A percentile compares a stretch with the other conserved stretches of the same genome.
Conservation (phyloP, 2,888 invertebrate species). For the Brenthis hecate region DNA sequence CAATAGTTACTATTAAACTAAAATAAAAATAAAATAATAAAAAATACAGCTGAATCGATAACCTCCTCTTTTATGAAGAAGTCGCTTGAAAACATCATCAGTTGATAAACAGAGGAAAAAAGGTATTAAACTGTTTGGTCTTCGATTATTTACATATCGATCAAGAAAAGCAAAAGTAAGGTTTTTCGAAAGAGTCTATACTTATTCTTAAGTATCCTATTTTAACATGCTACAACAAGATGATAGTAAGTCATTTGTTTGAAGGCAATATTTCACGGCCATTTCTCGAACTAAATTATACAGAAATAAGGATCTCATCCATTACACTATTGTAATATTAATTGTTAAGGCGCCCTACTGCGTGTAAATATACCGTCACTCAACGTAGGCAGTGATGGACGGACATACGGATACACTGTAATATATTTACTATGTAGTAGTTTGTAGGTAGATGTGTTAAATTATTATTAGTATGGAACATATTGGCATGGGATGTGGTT, state of each 20-base stretch:
- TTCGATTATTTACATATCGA: no score
- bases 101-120: no score
- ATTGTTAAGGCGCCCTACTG: slow-evolving; percentile 64
- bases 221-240: slow-evolving; percentile 17
- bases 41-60: no score
- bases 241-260: slow-evolving; percentile 39
- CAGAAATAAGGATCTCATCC: slow-evolving; percentile 41
- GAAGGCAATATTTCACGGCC: slow-evolving; percentile 36
- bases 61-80: no score
- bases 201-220: neutral
- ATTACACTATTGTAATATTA: slow-evolving; percentile 55
- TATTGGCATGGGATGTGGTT: neutral
- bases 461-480: neutral
- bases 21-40: no score
- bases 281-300: slow-evolving; percentile 40
- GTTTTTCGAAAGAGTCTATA: neutral
- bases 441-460: neutral
- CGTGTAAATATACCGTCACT: slow-evolving; percentile 58
- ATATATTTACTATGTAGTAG: slow-evolving; percentile 8
- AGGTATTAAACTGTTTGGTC: no score
- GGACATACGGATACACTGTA: slow-evolving; percentile 19
- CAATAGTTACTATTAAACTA: no score
- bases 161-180: no score
- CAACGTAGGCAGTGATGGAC: slow-evolving; percentile 48
- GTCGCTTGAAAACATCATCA: no score